phyloP scores from a whole-genome alignment of 1,140 invertebrate genomes.

The Drosophila nannoptera region DNA sequence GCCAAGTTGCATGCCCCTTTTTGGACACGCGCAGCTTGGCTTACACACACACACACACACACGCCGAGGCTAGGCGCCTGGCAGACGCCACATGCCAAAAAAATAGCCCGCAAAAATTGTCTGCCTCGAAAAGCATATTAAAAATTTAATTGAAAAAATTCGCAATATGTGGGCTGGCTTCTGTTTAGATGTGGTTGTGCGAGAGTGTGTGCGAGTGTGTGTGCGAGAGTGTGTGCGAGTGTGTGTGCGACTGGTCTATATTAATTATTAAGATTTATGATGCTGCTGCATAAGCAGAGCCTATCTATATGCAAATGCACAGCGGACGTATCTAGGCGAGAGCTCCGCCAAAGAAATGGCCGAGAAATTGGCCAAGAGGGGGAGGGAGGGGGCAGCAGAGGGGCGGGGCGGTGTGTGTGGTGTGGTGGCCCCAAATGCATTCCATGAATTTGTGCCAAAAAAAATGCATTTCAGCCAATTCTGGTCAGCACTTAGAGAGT shows the following conservation, averaged over 20 bases:
- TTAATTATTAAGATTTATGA: slow-evolving; percentile 71
- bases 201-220: not conserved
- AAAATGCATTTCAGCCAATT: too few species aligned
- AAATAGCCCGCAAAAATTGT: not conserved
- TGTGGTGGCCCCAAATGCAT: slow-evolving; percentile 9
- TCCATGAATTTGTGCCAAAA: slow-evolving; percentile 13
- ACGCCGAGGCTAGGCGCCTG: slow-evolving; percentile 63
- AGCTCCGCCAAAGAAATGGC: slow-evolving; percentile 16
- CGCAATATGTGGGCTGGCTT: slow-evolving; percentile 29
- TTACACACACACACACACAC: too few species aligned
- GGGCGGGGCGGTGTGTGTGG: too few species aligned
- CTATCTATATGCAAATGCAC: slow-evolving; percentile 65
- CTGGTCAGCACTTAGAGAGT: too few species aligned
- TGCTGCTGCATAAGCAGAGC: slow-evolving; percentile 20
- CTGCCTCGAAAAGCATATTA: slow-evolving; percentile 49
- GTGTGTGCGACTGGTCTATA: slow-evolving; percentile 41
- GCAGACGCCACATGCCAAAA: slow-evolving; percentile 45
- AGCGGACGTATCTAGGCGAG: slow-evolving; percentile 9
- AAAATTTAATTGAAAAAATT: slow-evolving; percentile 67
- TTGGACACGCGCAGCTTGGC: slow-evolving; percentile 51
- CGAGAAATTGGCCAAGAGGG: not conserved
- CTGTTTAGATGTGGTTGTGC: slow-evolving; percentile 7
- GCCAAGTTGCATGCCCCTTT: slow-evolving; percentile 43
- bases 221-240: slow-evolving; percentile 11
- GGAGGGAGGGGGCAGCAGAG: too few species aligned